Percentiles rank a stretch among this genome's conserved stretches.
These are phyloP conservation scores for Isurus oxyrinchus DNA, from an alignment of 2,113 vertebrate species.

Conservation along the genomic window DNA sequence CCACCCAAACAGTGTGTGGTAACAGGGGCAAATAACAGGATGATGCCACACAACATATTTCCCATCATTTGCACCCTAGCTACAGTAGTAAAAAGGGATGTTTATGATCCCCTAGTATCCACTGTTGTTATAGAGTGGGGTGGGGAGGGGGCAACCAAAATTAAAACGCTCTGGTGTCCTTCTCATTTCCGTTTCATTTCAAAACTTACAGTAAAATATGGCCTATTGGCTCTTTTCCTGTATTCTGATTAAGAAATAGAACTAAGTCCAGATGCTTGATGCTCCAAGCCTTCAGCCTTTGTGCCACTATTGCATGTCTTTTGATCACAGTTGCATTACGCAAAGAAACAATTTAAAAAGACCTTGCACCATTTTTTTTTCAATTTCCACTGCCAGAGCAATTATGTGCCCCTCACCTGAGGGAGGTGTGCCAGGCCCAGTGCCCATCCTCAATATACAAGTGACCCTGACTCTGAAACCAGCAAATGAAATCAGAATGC, in stretches of 20 bases:
- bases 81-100: background rate
- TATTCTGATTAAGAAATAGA: too few relatives aligned
- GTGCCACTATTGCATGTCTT: background rate
- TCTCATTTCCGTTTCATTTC: too few relatives aligned
- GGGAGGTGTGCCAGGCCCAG: background rate
- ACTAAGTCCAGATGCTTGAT: background rate
- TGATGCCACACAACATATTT: background rate
- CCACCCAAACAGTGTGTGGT: background rate
- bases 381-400: background rate
- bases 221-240: too few relatives aligned
- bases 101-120: background rate
- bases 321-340: background rate
- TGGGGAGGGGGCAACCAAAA: too few relatives aligned
- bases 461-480: background rate
- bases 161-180: too few relatives aligned
- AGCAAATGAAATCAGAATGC: background rate
- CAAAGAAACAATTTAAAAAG: background rate
- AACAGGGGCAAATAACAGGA: background rate
- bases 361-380: background rate
- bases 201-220: too few relatives aligned
- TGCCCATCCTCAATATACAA: background rate
- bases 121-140: background rate
- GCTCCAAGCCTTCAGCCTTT: background rate
- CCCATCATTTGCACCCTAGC: background rate
- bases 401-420: background rate